Conservation (phyloP, 2,797 vertebrate genomes). For the Phrynocephalus forsythii region DNA sequence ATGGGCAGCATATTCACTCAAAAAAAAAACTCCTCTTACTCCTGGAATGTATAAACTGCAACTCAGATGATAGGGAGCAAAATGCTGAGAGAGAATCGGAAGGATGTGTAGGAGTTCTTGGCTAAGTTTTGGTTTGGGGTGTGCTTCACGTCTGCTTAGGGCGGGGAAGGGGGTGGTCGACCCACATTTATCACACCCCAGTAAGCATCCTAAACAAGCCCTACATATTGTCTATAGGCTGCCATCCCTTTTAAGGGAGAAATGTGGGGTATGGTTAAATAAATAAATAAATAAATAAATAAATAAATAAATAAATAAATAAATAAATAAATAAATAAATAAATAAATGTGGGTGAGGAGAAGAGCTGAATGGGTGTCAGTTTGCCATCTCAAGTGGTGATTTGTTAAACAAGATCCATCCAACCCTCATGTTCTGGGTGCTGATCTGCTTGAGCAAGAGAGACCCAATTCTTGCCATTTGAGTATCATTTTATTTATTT, state of each 20-base stretch:
- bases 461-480: neutral
- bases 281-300: no score
- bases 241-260: no score
- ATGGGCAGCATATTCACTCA: neutral
- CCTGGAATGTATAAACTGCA: neutral
- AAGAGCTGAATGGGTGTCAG: neutral
- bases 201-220: neutral
- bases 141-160: no score
- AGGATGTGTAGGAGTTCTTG: neutral
- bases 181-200: neutral
- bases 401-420: neutral
- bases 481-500: neutral
- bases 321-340: no score
- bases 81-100: no score
- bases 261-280: no score
- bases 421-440: neutral
- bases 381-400: neutral
- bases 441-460: neutral
- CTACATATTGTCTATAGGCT: neutral
- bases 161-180: no score
- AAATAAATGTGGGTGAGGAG: no score
- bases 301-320: no score
- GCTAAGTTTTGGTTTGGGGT: neutral
- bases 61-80: neutral
- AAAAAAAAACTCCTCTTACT: neutral